Percentiles rank a stretch among this genome's conserved stretches.
These are phyloP conservation scores for Ceratina australensis DNA, from an alignment of 1,140 invertebrate species.

Conservation along the genomic window DNA sequence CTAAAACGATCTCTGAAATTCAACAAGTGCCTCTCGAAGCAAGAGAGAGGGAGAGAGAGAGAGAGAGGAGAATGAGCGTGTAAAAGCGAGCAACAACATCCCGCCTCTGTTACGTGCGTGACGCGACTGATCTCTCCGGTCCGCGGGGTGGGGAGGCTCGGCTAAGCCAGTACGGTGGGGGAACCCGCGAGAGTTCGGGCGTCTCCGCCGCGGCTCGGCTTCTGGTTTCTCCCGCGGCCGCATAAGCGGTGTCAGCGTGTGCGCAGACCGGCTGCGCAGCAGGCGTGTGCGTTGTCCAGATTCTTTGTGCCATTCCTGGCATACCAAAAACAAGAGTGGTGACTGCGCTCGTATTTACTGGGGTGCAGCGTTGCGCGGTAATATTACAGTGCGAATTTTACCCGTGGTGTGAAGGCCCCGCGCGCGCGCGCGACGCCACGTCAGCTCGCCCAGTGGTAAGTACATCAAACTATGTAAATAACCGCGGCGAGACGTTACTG, in stretches of 20 bases:
- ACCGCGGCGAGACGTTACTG: constrained; percentile 39
- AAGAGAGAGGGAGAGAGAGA: constrained; percentile 20
- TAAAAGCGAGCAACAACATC: constrained; percentile 44
- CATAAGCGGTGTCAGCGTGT: constrained; percentile 84
- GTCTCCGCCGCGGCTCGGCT: constrained; percentile 65
- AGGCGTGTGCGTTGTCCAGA: constrained; percentile 93
- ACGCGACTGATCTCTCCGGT: constrained; percentile 57
- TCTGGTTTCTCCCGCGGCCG: constrained; percentile 82
- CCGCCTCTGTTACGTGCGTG: constrained; percentile 63
- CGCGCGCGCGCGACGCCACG: constrained; percentile 74
- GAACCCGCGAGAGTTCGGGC: constrained; percentile 69
- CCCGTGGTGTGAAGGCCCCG: constrained; percentile 57
- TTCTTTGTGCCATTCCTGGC: constrained; percentile 96
- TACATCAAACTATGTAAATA: constrained; percentile 70
- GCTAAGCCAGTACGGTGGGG: too few species aligned
- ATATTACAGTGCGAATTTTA: constrained; percentile 64
- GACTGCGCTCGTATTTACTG: constrained; percentile 87
- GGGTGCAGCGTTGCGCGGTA: constrained; percentile 73
- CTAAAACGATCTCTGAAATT: constrained; percentile 68
- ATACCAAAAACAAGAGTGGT: constrained; percentile 92
- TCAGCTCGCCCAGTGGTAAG: constrained; percentile 85
- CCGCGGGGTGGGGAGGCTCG: constrained; percentile 42
- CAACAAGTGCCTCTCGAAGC: constrained; percentile 71
- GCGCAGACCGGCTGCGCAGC: constrained; percentile 90
- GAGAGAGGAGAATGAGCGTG: constrained; percentile 20